Percentiles rank a stretch among this genome's conserved stretches.
Evolutionary conservation across 2,888 invertebrate species (phyloP).

Genomic region (Chrysodeixis includens): DNA sequence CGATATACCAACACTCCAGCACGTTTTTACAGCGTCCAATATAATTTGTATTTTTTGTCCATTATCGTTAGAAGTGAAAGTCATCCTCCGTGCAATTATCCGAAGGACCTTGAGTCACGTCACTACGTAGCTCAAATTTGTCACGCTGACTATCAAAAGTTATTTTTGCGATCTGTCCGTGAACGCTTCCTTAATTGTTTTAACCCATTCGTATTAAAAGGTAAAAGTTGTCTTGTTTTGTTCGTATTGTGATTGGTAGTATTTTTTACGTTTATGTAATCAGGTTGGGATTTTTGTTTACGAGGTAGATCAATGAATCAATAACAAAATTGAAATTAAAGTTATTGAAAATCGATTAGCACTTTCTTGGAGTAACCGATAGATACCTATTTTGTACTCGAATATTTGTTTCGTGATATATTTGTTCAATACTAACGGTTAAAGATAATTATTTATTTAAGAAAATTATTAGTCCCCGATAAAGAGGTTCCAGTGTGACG

Average conservation of each 20-base stretch:
- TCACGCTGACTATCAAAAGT: conserved; percentile 42
- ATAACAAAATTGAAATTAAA: no score
- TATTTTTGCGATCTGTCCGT: conserved; percentile 32
- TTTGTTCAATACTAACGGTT: no score
- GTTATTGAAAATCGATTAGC: no score
- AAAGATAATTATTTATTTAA: no score
- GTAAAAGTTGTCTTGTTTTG: conserved; percentile 10
- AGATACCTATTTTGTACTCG: no score
- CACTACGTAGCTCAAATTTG: conserved; percentile 38
- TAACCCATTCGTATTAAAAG: neutral
- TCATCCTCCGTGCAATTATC: conserved; percentile 64
- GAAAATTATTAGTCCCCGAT: no score
- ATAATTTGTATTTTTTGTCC: conserved; percentile 60
- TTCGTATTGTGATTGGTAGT: conserved; percentile 3
- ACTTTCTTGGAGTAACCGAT: no score
- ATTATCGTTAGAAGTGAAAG: conserved; percentile 64
- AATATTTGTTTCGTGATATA: no score
- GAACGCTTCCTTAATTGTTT: conserved; percentile 35
- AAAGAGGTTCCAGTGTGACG: no score
- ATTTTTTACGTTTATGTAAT: no score
- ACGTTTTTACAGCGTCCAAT: conserved; percentile 15
- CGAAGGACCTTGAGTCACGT: conserved; percentile 57
- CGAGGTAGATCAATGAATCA: no score
- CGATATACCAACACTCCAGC: neutral
- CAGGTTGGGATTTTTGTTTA: neutral